phyloP scores from a whole-genome alignment of 2,113 vertebrate species.

The Trachemys scripta region DNA sequence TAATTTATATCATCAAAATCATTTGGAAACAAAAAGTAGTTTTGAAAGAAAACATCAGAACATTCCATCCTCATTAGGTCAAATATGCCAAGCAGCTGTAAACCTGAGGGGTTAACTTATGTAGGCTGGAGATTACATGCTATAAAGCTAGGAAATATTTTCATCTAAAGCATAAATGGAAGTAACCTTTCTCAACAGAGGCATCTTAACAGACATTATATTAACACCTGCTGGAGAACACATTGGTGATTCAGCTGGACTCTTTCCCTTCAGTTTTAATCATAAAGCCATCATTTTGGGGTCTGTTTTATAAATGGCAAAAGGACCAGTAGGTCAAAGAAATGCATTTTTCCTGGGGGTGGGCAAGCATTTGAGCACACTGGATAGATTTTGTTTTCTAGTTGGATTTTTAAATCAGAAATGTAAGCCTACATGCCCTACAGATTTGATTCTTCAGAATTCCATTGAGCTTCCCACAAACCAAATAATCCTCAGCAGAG shows the following conservation, averaged over 20 bases:
- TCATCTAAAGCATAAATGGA: constrained; percentile 61
- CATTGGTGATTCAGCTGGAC: constrained; percentile 28
- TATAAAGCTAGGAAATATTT: constrained; percentile 46
- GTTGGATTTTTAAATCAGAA: constrained; percentile 35
- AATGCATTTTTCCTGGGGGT: not conserved
- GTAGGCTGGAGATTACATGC: not conserved
- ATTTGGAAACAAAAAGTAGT: too few species aligned
- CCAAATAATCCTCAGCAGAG: constrained; percentile 47
- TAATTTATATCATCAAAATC: not conserved
- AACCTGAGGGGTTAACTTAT: not conserved
- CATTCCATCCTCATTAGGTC: not conserved
- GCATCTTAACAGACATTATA: constrained; percentile 37
- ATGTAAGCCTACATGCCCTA: not conserved
- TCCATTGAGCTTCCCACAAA: constrained; percentile 13
- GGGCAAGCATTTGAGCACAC: not conserved
- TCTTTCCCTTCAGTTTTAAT: constrained; percentile 49
- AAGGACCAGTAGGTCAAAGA: not conserved
- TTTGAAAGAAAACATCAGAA: not conserved
- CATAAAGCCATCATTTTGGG: constrained; percentile 42
- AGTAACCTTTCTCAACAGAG: constrained; percentile 64
- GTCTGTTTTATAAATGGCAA: constrained; percentile 25
- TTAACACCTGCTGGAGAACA: constrained; percentile 47
- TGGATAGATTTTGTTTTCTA: not conserved
- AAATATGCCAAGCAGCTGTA: not conserved
- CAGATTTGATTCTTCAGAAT: constrained; percentile 22